Evolutionary conservation across 2,113 vertebrate species (phyloP).

Genomic region (Bufo bufo): DNA sequence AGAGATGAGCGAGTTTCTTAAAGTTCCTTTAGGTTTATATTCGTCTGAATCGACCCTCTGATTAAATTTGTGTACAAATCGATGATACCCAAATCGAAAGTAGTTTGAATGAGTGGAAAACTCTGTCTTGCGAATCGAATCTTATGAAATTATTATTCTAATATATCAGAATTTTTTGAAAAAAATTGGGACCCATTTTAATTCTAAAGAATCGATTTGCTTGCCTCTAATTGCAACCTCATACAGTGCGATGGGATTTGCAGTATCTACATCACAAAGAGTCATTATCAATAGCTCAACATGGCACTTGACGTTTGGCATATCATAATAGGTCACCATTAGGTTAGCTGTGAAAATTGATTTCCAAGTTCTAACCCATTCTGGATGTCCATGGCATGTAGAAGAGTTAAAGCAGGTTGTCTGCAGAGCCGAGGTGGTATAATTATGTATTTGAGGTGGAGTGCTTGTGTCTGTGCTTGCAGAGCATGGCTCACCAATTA

Average conservation of each 20-base stretch:
- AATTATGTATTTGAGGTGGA: slow-evolving; percentile 22
- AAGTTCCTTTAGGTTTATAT: no score
- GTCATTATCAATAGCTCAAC: neutral
- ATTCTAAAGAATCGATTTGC: no score
- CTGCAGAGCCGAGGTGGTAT: neutral
- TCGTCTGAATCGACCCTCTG: no score
- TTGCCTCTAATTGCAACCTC: neutral
- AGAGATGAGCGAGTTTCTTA: no score
- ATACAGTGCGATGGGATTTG: neutral
- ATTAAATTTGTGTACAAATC: no score
- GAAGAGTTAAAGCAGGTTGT: slow-evolving; percentile 33
- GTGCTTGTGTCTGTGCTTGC: slow-evolving; percentile 45
- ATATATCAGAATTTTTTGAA: no score
- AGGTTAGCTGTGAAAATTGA: neutral
- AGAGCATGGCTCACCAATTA: slow-evolving; percentile 44
- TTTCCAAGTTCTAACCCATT: neutral
- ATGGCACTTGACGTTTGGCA: neutral
- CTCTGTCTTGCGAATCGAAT: no score
- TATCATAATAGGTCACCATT: neutral
- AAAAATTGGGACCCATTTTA: no score
- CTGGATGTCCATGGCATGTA: neutral
- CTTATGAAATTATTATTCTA: no score
- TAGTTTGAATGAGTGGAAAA: no score
- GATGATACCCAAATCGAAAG: no score
- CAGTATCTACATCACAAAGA: neutral